Percentiles rank a stretch among this genome's conserved stretches.
Conservation (phyloP, 2,888 invertebrate genomes). For the Nowickia ferox region DNA sequence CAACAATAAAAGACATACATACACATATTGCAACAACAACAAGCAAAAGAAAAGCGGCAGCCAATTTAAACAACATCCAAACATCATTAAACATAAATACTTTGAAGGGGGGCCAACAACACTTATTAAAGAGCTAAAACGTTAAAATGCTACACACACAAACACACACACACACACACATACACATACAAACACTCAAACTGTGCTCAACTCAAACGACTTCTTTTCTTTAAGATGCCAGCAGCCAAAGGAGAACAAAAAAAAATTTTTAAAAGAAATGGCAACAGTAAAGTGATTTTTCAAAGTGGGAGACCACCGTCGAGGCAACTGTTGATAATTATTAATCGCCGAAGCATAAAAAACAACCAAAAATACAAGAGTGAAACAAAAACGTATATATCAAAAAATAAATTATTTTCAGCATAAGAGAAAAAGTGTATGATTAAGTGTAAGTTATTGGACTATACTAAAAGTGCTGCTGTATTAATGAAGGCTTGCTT, state of each 20-base stretch:
- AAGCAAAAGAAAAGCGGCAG: slow-evolving; percentile 56
- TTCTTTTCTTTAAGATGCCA: slow-evolving; percentile 52
- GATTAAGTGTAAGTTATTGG: slow-evolving; percentile 42
- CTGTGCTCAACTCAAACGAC: slow-evolving; percentile 43
- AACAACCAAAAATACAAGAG: slow-evolving; percentile 9
- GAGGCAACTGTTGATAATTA: slow-evolving; percentile 75
- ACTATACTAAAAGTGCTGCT: slow-evolving; percentile 50
- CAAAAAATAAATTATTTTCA: slow-evolving; percentile 57
- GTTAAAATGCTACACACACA: slow-evolving; percentile 17
- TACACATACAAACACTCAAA: background rate
- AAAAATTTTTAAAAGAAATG: slow-evolving; percentile 30
- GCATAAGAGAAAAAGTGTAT: slow-evolving; percentile 31
- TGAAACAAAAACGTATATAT: slow-evolving; percentile 23
- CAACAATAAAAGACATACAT: background rate
- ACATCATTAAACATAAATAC: slow-evolving; percentile 56
- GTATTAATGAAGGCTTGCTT: slow-evolving; percentile 20
- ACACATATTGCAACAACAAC: background rate
- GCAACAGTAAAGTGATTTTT: slow-evolving; percentile 73
- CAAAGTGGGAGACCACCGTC: slow-evolving; percentile 74
- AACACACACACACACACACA: background rate
- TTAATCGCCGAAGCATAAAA: slow-evolving; percentile 71
- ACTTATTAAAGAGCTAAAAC: slow-evolving; percentile 37
- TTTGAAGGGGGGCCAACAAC: slow-evolving; percentile 35
- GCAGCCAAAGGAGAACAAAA: slow-evolving; percentile 14
- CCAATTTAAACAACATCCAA: slow-evolving; percentile 65